A percentile compares a stretch with the other conserved stretches of the same genome.
Evolutionary conservation across 1,140 invertebrate genomes (phyloP).

Genomic region (Saccostrea echinata): DNA sequence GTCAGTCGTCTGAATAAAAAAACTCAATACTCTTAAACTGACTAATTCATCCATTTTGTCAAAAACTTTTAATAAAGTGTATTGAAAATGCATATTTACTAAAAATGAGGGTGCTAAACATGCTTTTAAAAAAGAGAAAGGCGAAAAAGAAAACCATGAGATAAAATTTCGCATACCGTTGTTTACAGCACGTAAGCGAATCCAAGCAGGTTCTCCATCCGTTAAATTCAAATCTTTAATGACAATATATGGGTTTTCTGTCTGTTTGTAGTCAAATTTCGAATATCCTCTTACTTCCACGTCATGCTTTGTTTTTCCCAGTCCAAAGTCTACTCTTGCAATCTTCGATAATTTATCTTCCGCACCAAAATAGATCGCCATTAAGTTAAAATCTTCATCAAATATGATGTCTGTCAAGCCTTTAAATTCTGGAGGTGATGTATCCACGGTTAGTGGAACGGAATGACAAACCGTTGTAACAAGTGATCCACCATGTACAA

Average conservation of each 20-base stretch:
- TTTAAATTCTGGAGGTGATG: constrained; percentile 66
- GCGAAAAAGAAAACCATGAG: background rate
- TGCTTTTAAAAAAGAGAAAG: too few relatives aligned
- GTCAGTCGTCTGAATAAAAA: background rate
- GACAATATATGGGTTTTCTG: constrained; percentile 61
- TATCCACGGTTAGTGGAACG: constrained; percentile 67
- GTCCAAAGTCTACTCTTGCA: constrained; percentile 65
- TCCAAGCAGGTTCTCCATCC: constrained; percentile 65
- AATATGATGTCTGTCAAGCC: constrained; percentile 65
- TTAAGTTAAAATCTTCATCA: constrained; percentile 70
- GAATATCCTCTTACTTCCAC: constrained; percentile 66
- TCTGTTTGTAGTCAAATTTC: constrained; percentile 55
- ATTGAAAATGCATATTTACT: too few relatives aligned
- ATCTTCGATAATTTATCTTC: constrained; percentile 64
- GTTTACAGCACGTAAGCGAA: constrained; percentile 65
- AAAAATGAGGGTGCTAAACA: too few relatives aligned
- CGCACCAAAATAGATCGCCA: constrained; percentile 67
- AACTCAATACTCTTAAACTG: too few relatives aligned
- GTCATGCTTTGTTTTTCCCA: constrained; percentile 71
- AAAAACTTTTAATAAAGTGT: too few relatives aligned
- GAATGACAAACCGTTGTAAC: constrained; percentile 72
- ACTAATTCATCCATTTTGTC: too few relatives aligned
- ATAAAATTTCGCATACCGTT: constrained; percentile 57
- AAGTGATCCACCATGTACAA: constrained; percentile 69
- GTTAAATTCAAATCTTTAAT: constrained; percentile 64